Conservation (phyloP, 2,113 vertebrate genomes). For the Catharus fuscescens region DNA sequence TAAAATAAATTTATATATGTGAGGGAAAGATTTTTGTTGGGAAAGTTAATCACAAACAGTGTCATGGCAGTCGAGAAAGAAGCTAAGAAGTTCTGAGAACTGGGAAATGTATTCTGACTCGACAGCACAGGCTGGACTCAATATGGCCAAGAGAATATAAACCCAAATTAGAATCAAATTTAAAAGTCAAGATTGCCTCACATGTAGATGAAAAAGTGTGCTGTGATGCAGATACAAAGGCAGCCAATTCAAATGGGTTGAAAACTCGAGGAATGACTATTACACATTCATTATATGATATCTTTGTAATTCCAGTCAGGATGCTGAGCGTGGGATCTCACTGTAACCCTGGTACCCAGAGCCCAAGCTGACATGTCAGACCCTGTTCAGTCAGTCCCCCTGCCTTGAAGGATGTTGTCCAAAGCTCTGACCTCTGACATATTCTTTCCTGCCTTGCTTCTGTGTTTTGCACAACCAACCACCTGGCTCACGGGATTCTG, state of each 20-base stretch:
- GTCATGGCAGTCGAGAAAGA: neutral
- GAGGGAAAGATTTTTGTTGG: neutral
- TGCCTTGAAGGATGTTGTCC: neutral
- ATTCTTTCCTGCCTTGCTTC: neutral
- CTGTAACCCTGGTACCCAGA: neutral
- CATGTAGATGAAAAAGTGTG: neutral
- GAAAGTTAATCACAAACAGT: neutral
- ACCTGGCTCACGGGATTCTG: neutral
- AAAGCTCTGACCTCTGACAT: neutral
- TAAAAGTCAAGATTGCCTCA: neutral
- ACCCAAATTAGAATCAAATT: neutral
- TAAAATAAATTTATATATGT: neutral
- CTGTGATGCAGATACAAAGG: neutral
- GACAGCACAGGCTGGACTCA: neutral
- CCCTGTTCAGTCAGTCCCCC: neutral
- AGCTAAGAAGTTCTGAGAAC: neutral
- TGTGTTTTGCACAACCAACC: neutral
- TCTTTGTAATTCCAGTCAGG: neutral
- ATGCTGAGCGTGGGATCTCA: neutral
- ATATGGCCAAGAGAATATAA: neutral
- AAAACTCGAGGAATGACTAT: neutral
- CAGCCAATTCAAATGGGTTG: neutral
- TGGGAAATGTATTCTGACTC: neutral
- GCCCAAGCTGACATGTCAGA: neutral
- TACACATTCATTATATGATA: accelerated